A percentile compares a stretch with the other conserved stretches of the same genome.
Evolutionary conservation across 2,888 invertebrate genomes (phyloP).

Genomic region (Campopleginae sp.): DNA sequence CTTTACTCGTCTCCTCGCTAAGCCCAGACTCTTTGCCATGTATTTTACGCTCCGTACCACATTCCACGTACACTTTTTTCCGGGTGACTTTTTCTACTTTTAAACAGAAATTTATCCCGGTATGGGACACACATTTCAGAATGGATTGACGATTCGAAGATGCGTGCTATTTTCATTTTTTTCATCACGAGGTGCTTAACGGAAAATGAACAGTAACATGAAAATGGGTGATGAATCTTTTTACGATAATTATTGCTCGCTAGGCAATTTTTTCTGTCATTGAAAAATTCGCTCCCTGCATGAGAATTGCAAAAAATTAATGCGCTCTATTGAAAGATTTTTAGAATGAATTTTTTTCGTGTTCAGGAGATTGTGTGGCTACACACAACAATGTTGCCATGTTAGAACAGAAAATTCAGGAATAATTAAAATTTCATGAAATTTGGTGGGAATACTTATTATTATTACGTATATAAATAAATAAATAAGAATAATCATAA

Average conservation of each 20-base stretch:
- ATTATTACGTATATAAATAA: no score
- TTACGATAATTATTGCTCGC: neutral
- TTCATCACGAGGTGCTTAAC: neutral
- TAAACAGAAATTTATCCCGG: constrained; percentile 22
- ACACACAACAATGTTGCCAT: no score
- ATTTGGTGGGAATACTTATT: no score
- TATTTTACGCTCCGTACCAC: constrained; percentile 36
- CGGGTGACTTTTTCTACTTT: constrained; percentile 33
- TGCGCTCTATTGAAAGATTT: neutral
- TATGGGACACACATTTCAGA: constrained; percentile 4
- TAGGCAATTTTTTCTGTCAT: neutral
- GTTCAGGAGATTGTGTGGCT: no score
- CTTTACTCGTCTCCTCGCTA: constrained; percentile 21
- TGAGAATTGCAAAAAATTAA: neutral
- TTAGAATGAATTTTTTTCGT: neutral
- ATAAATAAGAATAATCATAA: no score
- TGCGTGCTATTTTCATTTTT: neutral
- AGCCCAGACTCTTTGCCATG: constrained; percentile 10
- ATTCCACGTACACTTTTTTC: constrained; percentile 53
- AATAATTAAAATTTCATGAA: no score
- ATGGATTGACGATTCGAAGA: neutral
- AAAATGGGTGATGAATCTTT: no score
- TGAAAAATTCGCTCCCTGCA: neutral
- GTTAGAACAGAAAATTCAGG: no score
- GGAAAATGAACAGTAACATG: neutral